phyloP scores from a whole-genome alignment of 2,888 invertebrate genomes.

The Epistrophe grossulariae region DNA sequence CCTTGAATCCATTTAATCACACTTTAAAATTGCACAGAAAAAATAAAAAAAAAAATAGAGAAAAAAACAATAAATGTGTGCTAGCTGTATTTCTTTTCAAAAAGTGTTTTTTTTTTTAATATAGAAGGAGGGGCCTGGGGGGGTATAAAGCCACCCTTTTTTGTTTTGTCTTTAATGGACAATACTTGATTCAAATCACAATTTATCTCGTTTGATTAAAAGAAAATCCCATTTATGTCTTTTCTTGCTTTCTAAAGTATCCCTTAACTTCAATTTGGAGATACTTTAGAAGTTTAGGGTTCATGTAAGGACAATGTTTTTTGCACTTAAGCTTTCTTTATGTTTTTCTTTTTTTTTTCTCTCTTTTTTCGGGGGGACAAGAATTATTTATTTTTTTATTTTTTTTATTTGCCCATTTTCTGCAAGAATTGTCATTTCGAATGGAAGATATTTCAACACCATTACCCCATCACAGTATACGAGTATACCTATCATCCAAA shows the following conservation, averaged over 20 bases:
- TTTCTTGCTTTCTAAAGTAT: constrained; percentile 22
- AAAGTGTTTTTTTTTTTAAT: background rate
- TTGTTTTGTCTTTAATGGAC: background rate
- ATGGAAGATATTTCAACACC: constrained; percentile 50
- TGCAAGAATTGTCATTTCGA: constrained; percentile 47
- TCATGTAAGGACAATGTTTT: constrained; percentile 49
- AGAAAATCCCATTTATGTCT: constrained; percentile 42
- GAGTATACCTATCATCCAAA: background rate
- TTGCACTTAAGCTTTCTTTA: constrained; percentile 5
- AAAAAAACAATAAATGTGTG: constrained; percentile 33
- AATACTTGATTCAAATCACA: constrained; percentile 56
- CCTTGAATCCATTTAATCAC: constrained; percentile 70
- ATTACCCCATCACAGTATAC: background rate
- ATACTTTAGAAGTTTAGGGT: constrained; percentile 28
- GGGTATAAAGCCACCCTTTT: constrained; percentile 7
- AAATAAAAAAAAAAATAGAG: background rate
- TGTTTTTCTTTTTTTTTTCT: background rate
- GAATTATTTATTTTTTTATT: too few species aligned
- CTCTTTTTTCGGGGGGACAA: too few species aligned
- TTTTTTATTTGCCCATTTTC: constrained; percentile 17
- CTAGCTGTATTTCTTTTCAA: constrained; percentile 29
- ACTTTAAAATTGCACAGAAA: constrained; percentile 40
- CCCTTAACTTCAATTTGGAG: constrained; percentile 38
- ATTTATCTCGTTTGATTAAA: constrained; percentile 57
- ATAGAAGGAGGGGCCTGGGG: background rate